Evolutionary conservation across 2,888 invertebrate genomes (phyloP), one percentile per base, ranked within the genome.

Genomic region (Yponomeuta malinellus): DNA sequence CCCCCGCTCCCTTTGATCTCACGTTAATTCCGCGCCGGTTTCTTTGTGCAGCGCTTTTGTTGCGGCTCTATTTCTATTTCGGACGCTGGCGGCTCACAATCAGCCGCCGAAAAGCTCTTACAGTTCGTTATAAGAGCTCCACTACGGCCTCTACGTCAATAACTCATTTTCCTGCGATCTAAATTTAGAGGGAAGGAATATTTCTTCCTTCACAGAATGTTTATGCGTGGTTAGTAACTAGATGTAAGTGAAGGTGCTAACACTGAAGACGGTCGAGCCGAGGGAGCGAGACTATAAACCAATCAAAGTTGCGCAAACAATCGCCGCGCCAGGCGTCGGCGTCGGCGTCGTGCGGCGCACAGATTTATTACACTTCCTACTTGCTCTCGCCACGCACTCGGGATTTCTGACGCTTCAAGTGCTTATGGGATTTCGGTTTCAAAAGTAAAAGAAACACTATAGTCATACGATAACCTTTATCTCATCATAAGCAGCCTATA

Each of bases 31-130:
- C 65, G 33, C 65, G 31, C 31, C 33, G 31, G 65, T 59, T 65
- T 65, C 65, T 65, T 65, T 65, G 65, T 65, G 33, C 65, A 29
- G 65, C 65, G 65, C 65, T 65, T 65, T 65, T 65, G 65, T 65
- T 31, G 65, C 65, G 31, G 65, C 65, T 65, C 65, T 31, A 31
- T 12, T 59, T 65, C 65, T 31, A 31, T 12, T 59, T 12, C 15
- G 52, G 52, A 15, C 52, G 52, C 52, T 15, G 52, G 15, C 52
- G 15, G 15, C 52, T 59, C 52, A 12, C 43, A 43, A 43, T 12
- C 52, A 12, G 52, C 52, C 52, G 52, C 52, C 52, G 52, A 59
- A 15, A 59, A 59, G 52, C 12, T 15, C 52, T 43, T 8, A 12
- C 52, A 15, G 52, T 59, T 59, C 52, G 52, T 59, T 59, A 59